A percentile compares a stretch with the other conserved stretches of the same genome.
These are phyloP conservation scores for Dynastes tityus DNA, from an alignment of 2,888 invertebrate genomes.

Conservation along the genomic window DNA sequence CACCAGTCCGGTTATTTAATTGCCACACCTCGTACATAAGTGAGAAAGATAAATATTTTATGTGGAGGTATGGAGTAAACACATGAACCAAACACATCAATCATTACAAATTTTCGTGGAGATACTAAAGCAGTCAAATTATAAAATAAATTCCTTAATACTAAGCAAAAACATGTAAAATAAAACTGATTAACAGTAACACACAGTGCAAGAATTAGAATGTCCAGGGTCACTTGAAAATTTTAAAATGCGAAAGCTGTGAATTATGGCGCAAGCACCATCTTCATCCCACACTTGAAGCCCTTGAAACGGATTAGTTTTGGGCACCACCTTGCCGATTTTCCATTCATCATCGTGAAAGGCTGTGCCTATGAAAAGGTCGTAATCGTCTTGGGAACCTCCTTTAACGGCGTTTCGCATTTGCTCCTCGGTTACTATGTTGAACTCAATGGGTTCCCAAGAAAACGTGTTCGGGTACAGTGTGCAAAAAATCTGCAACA, in stretches of 20 bases:
- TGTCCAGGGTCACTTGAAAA: neutral
- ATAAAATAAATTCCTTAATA: too few species aligned
- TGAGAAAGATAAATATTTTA: too few species aligned
- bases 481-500: neutral
- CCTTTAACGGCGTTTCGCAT: neutral
- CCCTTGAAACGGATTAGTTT: neutral
- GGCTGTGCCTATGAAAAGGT: conserved; percentile 1
- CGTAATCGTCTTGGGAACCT: conserved; percentile 5
- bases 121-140: too few species aligned
- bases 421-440: neutral
- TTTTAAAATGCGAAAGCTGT: neutral
- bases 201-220: too few species aligned
- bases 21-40: too few species aligned
- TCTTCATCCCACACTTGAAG: conserved; percentile 14
- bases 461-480: neutral
- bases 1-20: too few species aligned
- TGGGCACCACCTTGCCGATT: conserved; percentile 15
- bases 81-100: too few species aligned
- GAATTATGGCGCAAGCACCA: neutral
- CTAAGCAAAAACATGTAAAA: too few species aligned
- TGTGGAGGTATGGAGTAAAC: too few species aligned
- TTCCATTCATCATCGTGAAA: conserved; percentile 10
- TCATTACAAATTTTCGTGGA: too few species aligned
- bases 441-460: neutral
- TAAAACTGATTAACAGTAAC: too few species aligned